phyloP scores from a whole-genome alignment of 2,888 invertebrate species.

The Polydrusus cervinus region DNA sequence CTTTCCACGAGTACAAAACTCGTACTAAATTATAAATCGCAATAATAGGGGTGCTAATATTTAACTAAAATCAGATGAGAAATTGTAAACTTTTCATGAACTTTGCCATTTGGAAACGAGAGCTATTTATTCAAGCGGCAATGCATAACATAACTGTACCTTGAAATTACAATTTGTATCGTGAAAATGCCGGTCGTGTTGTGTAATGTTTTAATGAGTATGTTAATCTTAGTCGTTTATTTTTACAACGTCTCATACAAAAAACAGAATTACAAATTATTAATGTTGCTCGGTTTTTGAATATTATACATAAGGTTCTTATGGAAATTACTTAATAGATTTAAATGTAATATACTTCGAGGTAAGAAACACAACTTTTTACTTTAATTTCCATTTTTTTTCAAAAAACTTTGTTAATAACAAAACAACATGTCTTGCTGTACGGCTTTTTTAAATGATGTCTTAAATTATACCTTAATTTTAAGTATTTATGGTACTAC shows the following conservation, averaged over 20 bases:
- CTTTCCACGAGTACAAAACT: neutral
- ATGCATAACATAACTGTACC: conserved; percentile 1
- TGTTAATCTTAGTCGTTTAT: neutral
- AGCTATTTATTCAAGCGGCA: conserved; percentile 1
- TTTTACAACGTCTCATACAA: neutral
- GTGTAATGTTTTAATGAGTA: neutral
- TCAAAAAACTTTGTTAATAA: too few relatives aligned
- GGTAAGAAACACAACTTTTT: too few relatives aligned
- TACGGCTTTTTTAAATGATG: too few relatives aligned
- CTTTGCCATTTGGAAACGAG: neutral
- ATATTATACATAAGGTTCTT: too few relatives aligned
- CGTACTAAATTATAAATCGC: neutral
- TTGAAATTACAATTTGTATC: conserved; percentile 5
- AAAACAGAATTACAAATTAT: too few relatives aligned
- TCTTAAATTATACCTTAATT: too few relatives aligned
- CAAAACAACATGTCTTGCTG: too few relatives aligned
- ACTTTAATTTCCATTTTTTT: too few relatives aligned
- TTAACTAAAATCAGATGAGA: conserved; percentile 1
- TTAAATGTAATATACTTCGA: too few relatives aligned
- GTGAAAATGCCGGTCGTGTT: neutral
- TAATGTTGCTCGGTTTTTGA: too few relatives aligned
- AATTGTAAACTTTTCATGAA: neutral
- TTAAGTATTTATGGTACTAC: too few relatives aligned
- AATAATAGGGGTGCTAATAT: neutral
- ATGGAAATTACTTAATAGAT: too few relatives aligned